phyloP scores from a whole-genome alignment of 1,140 invertebrate species.

The Augochlora pura region DNA sequence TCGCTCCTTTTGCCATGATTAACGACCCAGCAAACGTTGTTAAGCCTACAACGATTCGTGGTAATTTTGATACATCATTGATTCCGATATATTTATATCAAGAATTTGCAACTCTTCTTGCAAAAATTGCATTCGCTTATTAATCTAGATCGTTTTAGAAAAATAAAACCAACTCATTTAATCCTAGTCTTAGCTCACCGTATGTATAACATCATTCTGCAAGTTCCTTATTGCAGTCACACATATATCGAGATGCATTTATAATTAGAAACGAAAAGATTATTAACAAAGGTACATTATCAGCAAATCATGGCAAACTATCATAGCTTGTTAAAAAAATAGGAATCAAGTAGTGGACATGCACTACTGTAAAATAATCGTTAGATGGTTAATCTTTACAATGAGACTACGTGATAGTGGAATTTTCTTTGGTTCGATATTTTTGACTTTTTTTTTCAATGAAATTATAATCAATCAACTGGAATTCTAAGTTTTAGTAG shows the following conservation, averaged over 20 bases:
- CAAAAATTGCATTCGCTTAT: slow-evolving; percentile 15
- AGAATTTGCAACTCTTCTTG: slow-evolving; percentile 19
- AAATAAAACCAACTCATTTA: slow-evolving; percentile 7
- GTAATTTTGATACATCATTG: slow-evolving; percentile 59
- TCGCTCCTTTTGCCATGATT: slow-evolving; percentile 82
- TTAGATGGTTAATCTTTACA: background rate
- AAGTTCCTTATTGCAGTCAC: slow-evolving; percentile 61
- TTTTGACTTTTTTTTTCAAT: background rate
- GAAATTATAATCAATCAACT: background rate
- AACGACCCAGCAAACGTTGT: slow-evolving; percentile 80
- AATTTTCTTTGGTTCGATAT: no score
- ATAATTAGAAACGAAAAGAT: slow-evolving; percentile 34
- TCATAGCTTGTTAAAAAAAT: background rate
- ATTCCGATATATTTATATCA: slow-evolving; percentile 30
- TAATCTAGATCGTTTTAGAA: background rate
- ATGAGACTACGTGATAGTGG: background rate
- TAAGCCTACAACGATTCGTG: slow-evolving; percentile 79
- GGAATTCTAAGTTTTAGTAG: background rate
- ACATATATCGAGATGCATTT: slow-evolving; percentile 59
- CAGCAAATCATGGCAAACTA: slow-evolving; percentile 12
- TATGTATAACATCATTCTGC: slow-evolving; percentile 37
- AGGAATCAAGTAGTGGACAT: slow-evolving; percentile 7
- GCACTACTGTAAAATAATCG: background rate
- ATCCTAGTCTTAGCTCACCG: slow-evolving; percentile 47
- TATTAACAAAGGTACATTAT: slow-evolving; percentile 18